Evolutionary conservation across 1,140 invertebrate genomes (phyloP), one percentile per base, ranked within the genome.

Genomic region (Heliconius hermathena): DNA sequence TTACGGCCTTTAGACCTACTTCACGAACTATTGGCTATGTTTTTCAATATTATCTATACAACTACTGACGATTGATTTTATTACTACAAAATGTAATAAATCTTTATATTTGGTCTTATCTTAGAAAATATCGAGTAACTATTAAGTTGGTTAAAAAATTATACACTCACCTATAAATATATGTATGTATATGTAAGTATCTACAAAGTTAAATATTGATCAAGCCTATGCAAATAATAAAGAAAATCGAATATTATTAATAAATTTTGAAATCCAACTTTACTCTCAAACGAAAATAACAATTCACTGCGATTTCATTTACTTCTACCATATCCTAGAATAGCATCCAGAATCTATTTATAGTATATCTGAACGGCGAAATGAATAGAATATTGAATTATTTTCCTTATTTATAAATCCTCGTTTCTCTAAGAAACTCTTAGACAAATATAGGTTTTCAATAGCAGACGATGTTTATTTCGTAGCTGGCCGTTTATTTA

Each of bases 401-500:
- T 52, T 54, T 22, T 29, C 54, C 46, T 74, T 66, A 78, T 74
- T 76, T 76, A 76, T 76, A 80, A 76, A 54, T 66, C 22, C 46
- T 80, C 74, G 66, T 80, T 76, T 76, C 74, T 66, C 49, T 57
- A 76, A 46, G 52, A 36, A 66, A 72, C 70, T 52, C 29, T 36
- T 75, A 76, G 74, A 80, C 79, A 76, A 80, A 80, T 76, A 75
- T 72, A 80, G 71, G 79, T 80, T 80, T 76, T 80, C 57, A 76
- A 80, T 79, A 74, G 66, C 71, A 76, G 74, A 71, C 74, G 46
- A 73, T 76, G 79, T 76, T 80, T 76, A 80, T 80, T 80, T 71
- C 74, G 38, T 22, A 18, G 33, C 26, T 71, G 38, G 73, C 49
- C 74, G 74, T 76, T 80, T 80, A 80, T 80, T 80, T 76, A 76